Evolutionary conservation across 92 coral and sea anemone species (phyloP), one percentile per base, ranked within the genome.

Genomic region (Palythoa grandiflora): DNA sequence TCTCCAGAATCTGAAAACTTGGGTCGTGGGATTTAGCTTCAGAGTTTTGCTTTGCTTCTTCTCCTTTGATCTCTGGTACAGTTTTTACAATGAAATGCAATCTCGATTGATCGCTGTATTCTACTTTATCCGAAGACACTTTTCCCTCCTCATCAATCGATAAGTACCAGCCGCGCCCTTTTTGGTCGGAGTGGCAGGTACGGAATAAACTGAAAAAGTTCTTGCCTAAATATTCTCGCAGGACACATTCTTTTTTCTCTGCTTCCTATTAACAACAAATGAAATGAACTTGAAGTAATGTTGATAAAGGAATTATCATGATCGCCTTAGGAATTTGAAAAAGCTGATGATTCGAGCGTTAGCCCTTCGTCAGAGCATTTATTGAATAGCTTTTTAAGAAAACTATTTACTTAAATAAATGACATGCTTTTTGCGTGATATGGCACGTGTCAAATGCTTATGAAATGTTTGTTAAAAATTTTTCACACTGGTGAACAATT

Each of bases 191-290:
- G 61, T 97, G 98, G 71, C 99, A 97, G 2, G 99, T 97, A 66
- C 98, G 98, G 78, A 93, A 91, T 21, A 92, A 87, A 71, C 91
- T 95, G 92, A 77, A 93, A 78, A 97, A 97, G 76, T 97, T 96
- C 80, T 91, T 91, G 28, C 97, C 96, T 10, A 95, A 89, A 78
- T 95, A 93, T 79, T 97, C 99, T 38, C 95, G 94, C 74, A 97
- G 94, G 6, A 95, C 99, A 71, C 99, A 97, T 87, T 97, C 99
- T 55, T 95, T 97, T 73, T 91, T 93, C 83, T 96, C 99, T 2
- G 95, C 84, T 75, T 90, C 92, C 99, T 96, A 71, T n/a, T 79
- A 48, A 78, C 20, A 75, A 40, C 53, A 28, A 73, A 78, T n/a
- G 19, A 17, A 39, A 68, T 16, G n/a, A 38, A 12, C 36, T 12